Percentiles rank a stretch among this genome's conserved stretches.
These are phyloP conservation scores for Oreochromis niloticus DNA, from an alignment of 2,113 vertebrate genomes.

Conservation along the genomic window DNA sequence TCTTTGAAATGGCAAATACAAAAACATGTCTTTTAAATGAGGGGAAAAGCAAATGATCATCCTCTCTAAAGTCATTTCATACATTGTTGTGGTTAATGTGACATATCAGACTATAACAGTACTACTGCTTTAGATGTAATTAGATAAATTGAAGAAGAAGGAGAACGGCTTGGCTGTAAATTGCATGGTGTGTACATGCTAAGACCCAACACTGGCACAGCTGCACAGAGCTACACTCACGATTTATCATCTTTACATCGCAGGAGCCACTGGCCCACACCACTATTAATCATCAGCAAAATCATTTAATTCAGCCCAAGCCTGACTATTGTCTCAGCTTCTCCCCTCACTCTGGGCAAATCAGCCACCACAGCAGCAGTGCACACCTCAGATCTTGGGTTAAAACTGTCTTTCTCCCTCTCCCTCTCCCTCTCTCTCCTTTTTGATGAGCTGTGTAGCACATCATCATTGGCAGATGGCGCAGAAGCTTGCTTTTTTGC, in stretches of 20 bases:
- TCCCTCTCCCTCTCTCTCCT: neutral
- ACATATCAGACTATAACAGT: slow-evolving; percentile 52
- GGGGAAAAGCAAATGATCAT: neutral
- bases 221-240: slow-evolving; percentile 66
- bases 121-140: slow-evolving; percentile 55
- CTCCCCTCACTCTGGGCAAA: slow-evolving; percentile 56
- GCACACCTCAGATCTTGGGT: slow-evolving; percentile 41
- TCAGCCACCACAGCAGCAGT: slow-evolving; percentile 57
- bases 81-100: slow-evolving; percentile 29
- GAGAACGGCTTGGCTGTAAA: slow-evolving; percentile 65
- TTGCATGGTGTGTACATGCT: slow-evolving; percentile 64
- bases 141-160: slow-evolving; percentile 68
- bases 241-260: slow-evolving; percentile 75
- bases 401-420: neutral
- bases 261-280: slow-evolving; percentile 66
- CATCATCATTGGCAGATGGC: slow-evolving; percentile 15
- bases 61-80: slow-evolving; percentile 1
- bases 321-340: slow-evolving; percentile 69
- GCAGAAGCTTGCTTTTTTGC: neutral
- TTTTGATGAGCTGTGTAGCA: neutral
- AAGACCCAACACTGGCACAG: slow-evolving; percentile 69
- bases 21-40: slow-evolving; percentile 9
- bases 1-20: slow-evolving; percentile 21
- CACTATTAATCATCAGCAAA: slow-evolving; percentile 76
- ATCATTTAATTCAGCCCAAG: slow-evolving; percentile 72